Conservation (phyloP, 2,113 vertebrate genomes). For the Brienomyrus brachyistius region DNA sequence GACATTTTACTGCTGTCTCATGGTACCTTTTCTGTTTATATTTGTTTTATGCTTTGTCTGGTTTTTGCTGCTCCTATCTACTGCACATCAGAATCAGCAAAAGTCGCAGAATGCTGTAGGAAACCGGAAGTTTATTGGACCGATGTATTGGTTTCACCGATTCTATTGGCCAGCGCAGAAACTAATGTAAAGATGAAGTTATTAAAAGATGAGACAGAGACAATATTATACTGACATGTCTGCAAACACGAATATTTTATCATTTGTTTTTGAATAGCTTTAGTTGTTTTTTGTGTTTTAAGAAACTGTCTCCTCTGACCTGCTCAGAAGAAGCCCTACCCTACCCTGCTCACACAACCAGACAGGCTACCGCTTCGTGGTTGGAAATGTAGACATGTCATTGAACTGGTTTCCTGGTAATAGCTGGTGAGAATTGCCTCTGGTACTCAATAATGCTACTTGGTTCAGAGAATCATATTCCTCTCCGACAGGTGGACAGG, state of each 20-base stretch:
- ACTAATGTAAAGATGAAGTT: neutral
- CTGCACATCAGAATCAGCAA: neutral
- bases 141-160: neutral
- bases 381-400: neutral
- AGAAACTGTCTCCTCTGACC: neutral
- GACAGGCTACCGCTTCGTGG: neutral
- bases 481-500: neutral
- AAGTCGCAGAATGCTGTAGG: neutral
- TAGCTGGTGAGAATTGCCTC: conserved; percentile 11
- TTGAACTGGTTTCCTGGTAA: conserved; percentile 10
- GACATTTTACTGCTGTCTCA: neutral
- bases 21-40: neutral
- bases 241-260: neutral
- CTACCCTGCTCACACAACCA: neutral
- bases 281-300: neutral
- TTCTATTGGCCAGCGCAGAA: neutral
- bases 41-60: neutral
- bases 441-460: conserved; percentile 1
- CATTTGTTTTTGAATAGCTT: neutral
- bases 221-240: neutral
- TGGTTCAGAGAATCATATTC: neutral
- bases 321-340: neutral
- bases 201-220: neutral
- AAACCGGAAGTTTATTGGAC: neutral
- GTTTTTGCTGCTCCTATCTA: neutral